Evolutionary conservation across 2,888 invertebrate genomes (phyloP).

Genomic region (Neoitamus cyanurus): DNA sequence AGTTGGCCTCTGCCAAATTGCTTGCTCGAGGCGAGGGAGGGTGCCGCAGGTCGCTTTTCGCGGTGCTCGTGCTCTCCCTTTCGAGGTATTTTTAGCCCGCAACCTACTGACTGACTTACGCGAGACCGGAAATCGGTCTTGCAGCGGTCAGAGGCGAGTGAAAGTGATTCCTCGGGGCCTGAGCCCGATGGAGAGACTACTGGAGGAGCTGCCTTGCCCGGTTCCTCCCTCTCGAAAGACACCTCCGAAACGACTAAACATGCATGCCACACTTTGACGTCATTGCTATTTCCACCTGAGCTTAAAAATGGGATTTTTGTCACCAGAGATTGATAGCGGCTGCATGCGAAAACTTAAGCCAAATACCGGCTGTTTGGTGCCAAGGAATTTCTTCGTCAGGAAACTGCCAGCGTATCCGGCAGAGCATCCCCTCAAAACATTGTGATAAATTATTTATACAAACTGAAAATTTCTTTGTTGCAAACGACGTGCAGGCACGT

Average conservation of each 20-base stretch:
- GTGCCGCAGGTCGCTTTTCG: not conserved
- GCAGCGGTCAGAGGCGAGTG: not conserved
- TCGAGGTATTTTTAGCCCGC: not conserved
- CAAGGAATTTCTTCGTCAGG: not conserved
- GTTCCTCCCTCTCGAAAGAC: not conserved
- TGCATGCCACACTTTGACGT: not conserved
- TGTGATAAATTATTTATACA: not conserved
- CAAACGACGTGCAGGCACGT: not conserved
- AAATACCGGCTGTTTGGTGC: not conserved
- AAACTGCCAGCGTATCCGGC: not conserved
- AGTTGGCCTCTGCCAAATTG: constrained; percentile 4
- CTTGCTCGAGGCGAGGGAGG: not conserved
- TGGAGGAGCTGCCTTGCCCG: not conserved
- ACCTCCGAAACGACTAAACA: not conserved
- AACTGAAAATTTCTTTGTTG: not conserved
- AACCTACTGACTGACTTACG: constrained; percentile 20
- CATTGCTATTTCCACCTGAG: not conserved
- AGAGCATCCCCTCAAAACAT: not conserved
- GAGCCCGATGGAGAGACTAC: not conserved
- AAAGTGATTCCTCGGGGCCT: constrained; percentile 4
- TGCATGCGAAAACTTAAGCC: not conserved
- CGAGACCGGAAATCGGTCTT: constrained; percentile 22
- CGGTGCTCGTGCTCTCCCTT: not conserved
- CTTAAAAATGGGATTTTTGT: not conserved
- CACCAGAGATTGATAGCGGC: not conserved